Conservation (phyloP, 2,888 invertebrate genomes). For the Papilio demoleus region DNA sequence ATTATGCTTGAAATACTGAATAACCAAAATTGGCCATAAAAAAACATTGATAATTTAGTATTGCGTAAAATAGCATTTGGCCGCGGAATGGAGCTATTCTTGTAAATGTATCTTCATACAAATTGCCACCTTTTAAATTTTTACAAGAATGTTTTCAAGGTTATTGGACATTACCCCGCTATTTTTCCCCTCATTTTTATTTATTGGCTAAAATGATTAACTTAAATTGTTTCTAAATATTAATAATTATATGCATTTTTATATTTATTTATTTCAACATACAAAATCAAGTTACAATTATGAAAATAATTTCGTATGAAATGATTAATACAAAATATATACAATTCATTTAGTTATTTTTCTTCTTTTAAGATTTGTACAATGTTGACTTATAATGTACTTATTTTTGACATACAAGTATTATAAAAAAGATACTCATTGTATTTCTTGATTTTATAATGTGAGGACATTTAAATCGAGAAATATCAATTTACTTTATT, state of each 20-base stretch:
- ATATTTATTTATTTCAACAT: too few relatives aligned
- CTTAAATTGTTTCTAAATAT: too few relatives aligned
- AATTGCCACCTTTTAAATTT: not conserved
- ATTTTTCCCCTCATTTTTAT: constrained; percentile 9
- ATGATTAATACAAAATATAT: not conserved
- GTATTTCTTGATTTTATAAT: constrained; percentile 6
- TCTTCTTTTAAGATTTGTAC: not conserved
- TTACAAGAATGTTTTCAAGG: constrained; percentile 14
- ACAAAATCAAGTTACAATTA: too few relatives aligned
- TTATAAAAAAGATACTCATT: constrained; percentile 18
- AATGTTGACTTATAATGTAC: constrained; percentile 13
- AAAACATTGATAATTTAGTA: not conserved
- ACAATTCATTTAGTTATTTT: not conserved
- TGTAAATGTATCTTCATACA: constrained; percentile 24
- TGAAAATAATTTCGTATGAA: not conserved
- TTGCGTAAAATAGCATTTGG: constrained; percentile 1
- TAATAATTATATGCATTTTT: too few relatives aligned
- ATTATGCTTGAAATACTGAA: not conserved
- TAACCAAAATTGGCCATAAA: constrained; percentile 12
- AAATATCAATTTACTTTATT: not conserved
- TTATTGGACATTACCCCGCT: not conserved
- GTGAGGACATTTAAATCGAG: not conserved
- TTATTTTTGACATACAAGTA: constrained; percentile 14
- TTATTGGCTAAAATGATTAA: not conserved
- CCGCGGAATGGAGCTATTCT: not conserved